Evolutionary conservation across 2,888 invertebrate genomes (phyloP).

Genomic region (Chrysolina americana): DNA sequence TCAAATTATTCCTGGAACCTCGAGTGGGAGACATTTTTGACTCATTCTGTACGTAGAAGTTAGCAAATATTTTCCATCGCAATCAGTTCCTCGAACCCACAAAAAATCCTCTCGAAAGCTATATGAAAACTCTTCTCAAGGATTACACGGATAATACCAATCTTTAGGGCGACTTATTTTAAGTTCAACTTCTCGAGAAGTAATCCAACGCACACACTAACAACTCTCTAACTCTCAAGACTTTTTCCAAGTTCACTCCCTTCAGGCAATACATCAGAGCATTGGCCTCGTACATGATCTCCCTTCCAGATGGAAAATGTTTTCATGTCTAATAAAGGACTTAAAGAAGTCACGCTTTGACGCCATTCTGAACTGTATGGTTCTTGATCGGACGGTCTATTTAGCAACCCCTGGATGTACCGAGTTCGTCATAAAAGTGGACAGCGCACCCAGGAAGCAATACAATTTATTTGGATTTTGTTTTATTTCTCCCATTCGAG

Average conservation of each 20-base stretch:
- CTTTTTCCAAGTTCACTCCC: slow-evolving; percentile 30
- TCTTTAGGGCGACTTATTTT: slow-evolving; percentile 26
- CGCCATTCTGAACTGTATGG: background rate
- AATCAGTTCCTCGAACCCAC: background rate
- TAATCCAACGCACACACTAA: slow-evolving; percentile 31
- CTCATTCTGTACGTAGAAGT: background rate
- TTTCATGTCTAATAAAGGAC: background rate
- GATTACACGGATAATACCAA: slow-evolving; percentile 13
- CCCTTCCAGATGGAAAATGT: background rate
- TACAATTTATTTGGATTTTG: slow-evolving; percentile 38
- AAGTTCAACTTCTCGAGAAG: slow-evolving; percentile 29
- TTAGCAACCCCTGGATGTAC: background rate
- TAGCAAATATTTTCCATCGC: background rate
- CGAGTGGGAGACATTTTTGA: background rate
- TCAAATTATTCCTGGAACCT: too few species aligned
- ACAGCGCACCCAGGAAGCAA: slow-evolving; percentile 20
- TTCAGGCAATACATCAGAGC: slow-evolving; percentile 33
- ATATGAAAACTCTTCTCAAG: background rate
- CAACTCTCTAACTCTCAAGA: slow-evolving; percentile 21
- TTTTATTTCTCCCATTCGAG: slow-evolving; percentile 33
- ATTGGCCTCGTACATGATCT: slow-evolving; percentile 30
- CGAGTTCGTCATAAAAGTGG: background rate
- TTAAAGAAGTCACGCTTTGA: background rate
- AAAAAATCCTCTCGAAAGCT: background rate
- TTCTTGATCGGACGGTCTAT: background rate